Conservation (phyloP, 2,888 invertebrate species). For the Plagiodera versicolora region DNA sequence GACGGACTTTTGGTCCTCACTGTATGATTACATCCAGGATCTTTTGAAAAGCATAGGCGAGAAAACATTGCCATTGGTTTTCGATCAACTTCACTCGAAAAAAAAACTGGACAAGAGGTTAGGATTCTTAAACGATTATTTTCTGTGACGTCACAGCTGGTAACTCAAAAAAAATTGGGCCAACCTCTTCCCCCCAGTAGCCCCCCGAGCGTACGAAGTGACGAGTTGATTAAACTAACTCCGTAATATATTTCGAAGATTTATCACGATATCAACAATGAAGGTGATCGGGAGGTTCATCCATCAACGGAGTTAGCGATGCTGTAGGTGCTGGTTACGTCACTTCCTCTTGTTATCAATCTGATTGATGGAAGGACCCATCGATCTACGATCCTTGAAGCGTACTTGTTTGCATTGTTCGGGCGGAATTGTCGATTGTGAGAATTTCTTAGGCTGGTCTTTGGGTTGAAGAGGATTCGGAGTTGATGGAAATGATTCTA, state of each 20-base stretch:
- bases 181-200: too few species aligned
- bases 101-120: too few species aligned
- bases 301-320: constrained; percentile 37
- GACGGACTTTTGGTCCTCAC: too few species aligned
- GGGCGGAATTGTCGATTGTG: not conserved
- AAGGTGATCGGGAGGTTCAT: constrained; percentile 33
- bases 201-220: too few species aligned
- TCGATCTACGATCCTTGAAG: constrained; percentile 28
- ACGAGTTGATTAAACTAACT: constrained; percentile 8
- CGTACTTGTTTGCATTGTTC: constrained; percentile 3
- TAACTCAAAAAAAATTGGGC: too few species aligned
- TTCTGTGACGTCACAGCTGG: too few species aligned
- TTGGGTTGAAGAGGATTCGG: not conserved
- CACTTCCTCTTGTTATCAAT: constrained; percentile 46
- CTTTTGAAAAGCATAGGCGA: too few species aligned
- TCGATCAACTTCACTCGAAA: too few species aligned
- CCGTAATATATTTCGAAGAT: constrained; percentile 28
- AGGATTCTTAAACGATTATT: too few species aligned
- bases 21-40: too few species aligned
- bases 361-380: constrained; percentile 41
- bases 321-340: constrained; percentile 42
- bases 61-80: too few species aligned
- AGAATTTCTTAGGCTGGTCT: not conserved
- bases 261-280: constrained; percentile 35
- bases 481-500: not conserved